Evolutionary conservation across 2,113 vertebrate species (phyloP), one percentile per base, ranked within the genome.

Genomic region (Tringa solitaria): DNA sequence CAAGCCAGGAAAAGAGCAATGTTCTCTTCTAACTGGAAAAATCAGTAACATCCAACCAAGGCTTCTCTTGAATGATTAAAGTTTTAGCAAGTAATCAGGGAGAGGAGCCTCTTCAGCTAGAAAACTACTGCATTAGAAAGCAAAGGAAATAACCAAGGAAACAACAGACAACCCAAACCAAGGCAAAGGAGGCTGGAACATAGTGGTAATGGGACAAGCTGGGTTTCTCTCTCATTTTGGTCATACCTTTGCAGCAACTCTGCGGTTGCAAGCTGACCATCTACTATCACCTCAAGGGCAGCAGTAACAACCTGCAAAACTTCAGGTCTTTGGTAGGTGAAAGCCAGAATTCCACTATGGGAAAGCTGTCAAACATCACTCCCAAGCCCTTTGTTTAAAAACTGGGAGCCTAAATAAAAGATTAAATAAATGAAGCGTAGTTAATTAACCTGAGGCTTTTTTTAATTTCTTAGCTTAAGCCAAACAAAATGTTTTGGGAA

Each of bases 181-280:
- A 50, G 61, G 23, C 26, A 41, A 73, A 61, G 35, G 45, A 72
- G 12, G 3, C 9, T 56, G 46, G 20, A 68, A 46, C 9, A 10
- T 1, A 9, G 12, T 33, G 43, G 33, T 53, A 13, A 22, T 17
- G 9, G 2, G 5, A 53, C n/a, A 60, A 33, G 4, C 0, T 0
- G 5, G 9, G 20, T 80, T 56, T 56, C 9, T 63, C 12, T 68
- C 35, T 16, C 5, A 4, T 24, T 60, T 56, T 8, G 7, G 33
- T 15, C 22, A 12, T 51, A 14, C 11, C n/a, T 65, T 78, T n/a
- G 26, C 56, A 75, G 45, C 33, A 57, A 1, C 26, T 26, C 35
- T 37, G 6, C 13, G 26, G 56, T 4, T 67, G 32, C 9, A 39
- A 63, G 20, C 26, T 35, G 21, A 43, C 16, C 0, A 1, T 8